A percentile compares a stretch with the other conserved stretches of the same genome.
Evolutionary conservation across 2,113 vertebrate genomes (phyloP).

Genomic region (Ciconia maguari): DNA sequence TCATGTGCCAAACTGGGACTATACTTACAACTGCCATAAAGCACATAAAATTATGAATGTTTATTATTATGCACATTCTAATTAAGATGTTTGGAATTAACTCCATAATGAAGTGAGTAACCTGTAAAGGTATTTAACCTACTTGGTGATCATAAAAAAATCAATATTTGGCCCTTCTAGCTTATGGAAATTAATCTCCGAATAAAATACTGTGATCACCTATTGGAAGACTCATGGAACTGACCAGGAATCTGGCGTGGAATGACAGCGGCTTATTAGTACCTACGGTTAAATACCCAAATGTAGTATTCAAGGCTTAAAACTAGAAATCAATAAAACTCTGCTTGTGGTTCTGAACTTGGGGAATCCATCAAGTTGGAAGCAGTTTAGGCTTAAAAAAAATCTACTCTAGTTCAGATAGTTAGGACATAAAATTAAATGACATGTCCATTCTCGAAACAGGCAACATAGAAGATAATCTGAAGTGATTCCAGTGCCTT

Average conservation of each 20-base stretch:
- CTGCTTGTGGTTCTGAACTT: neutral
- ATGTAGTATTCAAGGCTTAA: neutral
- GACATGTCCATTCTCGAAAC: neutral
- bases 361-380: neutral
- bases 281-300: neutral
- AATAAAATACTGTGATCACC: neutral
- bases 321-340: neutral
- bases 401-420: neutral
- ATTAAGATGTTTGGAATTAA: neutral
- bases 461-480: neutral
- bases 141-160: neutral
- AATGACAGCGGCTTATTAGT: neutral
- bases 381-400: neutral
- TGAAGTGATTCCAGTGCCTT: neutral
- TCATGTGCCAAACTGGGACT: neutral
- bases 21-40: neutral
- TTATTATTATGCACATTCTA: neutral
- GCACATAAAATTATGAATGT: neutral
- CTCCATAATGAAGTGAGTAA: neutral
- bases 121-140: neutral
- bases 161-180: neutral
- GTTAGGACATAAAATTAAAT: neutral
- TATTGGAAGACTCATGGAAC: neutral
- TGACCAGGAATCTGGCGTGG: neutral
- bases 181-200: neutral